Conservation (phyloP, 2,113 vertebrate genomes). For the Heptranchias perlo region DNA sequence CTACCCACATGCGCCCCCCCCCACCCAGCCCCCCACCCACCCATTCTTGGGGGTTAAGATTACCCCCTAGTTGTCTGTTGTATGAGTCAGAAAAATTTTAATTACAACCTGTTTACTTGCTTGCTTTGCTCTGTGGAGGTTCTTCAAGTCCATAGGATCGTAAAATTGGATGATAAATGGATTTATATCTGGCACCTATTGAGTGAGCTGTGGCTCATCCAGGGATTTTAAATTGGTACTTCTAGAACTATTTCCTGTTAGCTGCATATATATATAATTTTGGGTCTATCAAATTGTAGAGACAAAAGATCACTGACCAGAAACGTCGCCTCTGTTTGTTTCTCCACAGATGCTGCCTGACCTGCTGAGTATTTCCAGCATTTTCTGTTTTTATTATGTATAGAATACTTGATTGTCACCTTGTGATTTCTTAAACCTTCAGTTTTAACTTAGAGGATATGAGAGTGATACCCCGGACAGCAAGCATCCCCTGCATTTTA, state of each 20-base stretch:
- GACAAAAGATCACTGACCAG: too few relatives aligned
- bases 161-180: neutral
- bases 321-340: too few relatives aligned
- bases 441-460: neutral
- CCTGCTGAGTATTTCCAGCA: too few relatives aligned
- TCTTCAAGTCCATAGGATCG: neutral
- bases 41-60: too few relatives aligned
- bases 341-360: too few relatives aligned
- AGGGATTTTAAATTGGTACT: neutral
- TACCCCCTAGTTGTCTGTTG: neutral
- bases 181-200: neutral
- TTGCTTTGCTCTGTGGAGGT: neutral
- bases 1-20: too few relatives aligned
- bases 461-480: neutral
- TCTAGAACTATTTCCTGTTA: neutral
- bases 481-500: neutral
- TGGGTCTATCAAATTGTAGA: too few relatives aligned
- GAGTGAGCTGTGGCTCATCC: neutral
- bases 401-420: too few relatives aligned
- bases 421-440: neutral
- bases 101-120: neutral
- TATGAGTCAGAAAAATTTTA: neutral
- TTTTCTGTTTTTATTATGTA: too few relatives aligned
- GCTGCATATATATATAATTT: neutral
- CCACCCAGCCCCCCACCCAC: too few relatives aligned